Base-by-base conservation (phyloP, 2,113 vertebrate genomes). In the Corvus moneduloides region DNA sequence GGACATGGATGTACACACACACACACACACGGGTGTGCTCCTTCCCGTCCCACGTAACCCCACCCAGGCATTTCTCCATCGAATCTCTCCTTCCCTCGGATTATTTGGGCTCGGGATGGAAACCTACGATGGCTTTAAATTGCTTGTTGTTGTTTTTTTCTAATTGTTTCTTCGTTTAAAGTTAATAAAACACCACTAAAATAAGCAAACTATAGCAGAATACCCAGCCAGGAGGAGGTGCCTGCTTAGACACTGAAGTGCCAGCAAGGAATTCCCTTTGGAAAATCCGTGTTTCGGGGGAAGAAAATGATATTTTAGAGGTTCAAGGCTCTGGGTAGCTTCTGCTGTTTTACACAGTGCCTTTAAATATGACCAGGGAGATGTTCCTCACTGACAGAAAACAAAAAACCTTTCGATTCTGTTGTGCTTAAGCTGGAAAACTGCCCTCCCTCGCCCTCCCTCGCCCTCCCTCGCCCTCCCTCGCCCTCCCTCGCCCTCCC, bases 51-150 rank as follows among this genome's bases (percentile, higher is more conserved):
- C 33, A 35, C n/a, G 26, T 2, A 35, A 15, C n/a, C 46, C 17
- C 28, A 5, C 33, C 2, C 23, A 3, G 17, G 48, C 33, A 21
- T 43, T 41, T 33, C 19, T 49, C 48, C 17, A 0, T 0, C 4
- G 18, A 27, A 24, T 28, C 56, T 54, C 43, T 77, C 54, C 74
- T 35, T 68, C 52, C 64, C 54, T 39, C 5, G 4, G 4, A 12
- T 16, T 10, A 1, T 69, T 39, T 28, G 11, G 12, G 13, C 3
- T 75, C 46, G 5, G 54, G 27, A 6, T 63, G 33, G 21, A 85
- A 71, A 67, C 7, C 4, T 54, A 7, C 0, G 0, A 10, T 27
- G 14, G 1, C 6, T 49, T 28, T 46, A 5, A 20, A 51, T 76
- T 9, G 28, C 5, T 28, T 62, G 5, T 19, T 23, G 6, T 49